phyloP scores from a whole-genome alignment of 2,113 vertebrate genomes.

The Garra rufa region DNA sequence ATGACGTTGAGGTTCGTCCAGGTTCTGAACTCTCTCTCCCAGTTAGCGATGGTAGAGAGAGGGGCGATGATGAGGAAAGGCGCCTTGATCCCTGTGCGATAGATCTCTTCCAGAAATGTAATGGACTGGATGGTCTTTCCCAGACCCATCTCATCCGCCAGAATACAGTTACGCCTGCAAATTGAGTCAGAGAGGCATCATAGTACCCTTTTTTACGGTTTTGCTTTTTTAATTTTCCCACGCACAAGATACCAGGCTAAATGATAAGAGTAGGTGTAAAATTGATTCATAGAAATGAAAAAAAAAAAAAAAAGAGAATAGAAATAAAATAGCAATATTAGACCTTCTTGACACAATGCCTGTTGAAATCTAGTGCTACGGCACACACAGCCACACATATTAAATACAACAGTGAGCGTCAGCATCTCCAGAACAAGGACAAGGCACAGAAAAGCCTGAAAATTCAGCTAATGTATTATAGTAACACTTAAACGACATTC shows the following conservation, averaged over 20 bases:
- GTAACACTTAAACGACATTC: slow-evolving; percentile 17
- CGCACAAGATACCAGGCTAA: not conserved
- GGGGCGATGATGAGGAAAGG: slow-evolving; percentile 98
- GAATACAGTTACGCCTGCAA: slow-evolving; percentile 95
- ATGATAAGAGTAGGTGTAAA: not conserved
- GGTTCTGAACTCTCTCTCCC: slow-evolving; percentile 95
- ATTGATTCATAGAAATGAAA: not conserved
- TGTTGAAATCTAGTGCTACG: not conserved
- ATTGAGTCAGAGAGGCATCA: not conserved
- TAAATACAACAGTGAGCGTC: not conserved
- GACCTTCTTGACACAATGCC: not conserved
- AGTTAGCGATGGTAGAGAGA: slow-evolving; percentile 97
- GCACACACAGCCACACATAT: not conserved
- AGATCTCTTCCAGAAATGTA: slow-evolving; percentile 95
- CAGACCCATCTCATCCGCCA: slow-evolving; percentile 98
- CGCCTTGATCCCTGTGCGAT: slow-evolving; percentile 85
- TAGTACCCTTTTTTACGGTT: not conserved
- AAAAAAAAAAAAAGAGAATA: not conserved
- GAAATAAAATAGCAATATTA: not conserved
- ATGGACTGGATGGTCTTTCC: slow-evolving; percentile 99
- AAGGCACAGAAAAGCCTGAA: not conserved
- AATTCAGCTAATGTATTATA: slow-evolving; percentile 24
- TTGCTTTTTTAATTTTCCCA: not conserved
- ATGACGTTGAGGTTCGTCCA: slow-evolving; percentile 97
- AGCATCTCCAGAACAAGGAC: not conserved